Base-by-base conservation (phyloP, 2,888 invertebrate genomes). In the Chymomyza procnemis region DNA sequence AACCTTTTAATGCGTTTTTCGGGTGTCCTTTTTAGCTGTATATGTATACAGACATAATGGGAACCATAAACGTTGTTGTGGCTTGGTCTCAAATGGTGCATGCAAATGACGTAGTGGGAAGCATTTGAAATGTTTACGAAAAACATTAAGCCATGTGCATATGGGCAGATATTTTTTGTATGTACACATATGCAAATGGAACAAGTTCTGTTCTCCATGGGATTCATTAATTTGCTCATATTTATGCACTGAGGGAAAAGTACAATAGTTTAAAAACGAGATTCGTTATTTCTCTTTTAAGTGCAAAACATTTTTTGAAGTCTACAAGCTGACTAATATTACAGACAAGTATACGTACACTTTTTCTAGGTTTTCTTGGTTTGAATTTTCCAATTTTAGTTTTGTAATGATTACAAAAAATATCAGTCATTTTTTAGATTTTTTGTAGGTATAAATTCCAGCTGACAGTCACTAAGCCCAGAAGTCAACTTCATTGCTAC, bases 401-500 rank as follows among this genome's bases (percentile, higher is more conserved):
- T 26, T 26, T 26, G 26, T 41, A 14, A 41, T 41, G 12, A 41
- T 41, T 41, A 41, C 9, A 41, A 9, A 54, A 34, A 48, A 22
- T 21, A 9, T 30, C 41, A 34, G 18, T 30, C 60, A 48, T 47
- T 12, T 22, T 61, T 59, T n/a, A 19, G 18, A 22, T 47, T 41
- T 41, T 12, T 41, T 41, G 34, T 12, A 41, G n/a, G 14, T 56
- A 26, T 56, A 71, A 74, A 80, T 69, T 71, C 58, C 79, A 71
- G 61, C 74, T 81, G 84, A 81, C 84, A 84, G 74, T 64, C 74
- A 64, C 68, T 63, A 71, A 26, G 34, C 41, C 14, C 63, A 64
- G 76, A 69, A 77, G 78, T 66, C 74, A 67, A 71, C 72, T 73
- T 68, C 66, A 26, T 80, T 67, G 80, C 80, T 81, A 84, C 80